Evolutionary conservation across 1,140 invertebrate species (phyloP).

Genomic region (Thaumetopoea pityocampa): DNA sequence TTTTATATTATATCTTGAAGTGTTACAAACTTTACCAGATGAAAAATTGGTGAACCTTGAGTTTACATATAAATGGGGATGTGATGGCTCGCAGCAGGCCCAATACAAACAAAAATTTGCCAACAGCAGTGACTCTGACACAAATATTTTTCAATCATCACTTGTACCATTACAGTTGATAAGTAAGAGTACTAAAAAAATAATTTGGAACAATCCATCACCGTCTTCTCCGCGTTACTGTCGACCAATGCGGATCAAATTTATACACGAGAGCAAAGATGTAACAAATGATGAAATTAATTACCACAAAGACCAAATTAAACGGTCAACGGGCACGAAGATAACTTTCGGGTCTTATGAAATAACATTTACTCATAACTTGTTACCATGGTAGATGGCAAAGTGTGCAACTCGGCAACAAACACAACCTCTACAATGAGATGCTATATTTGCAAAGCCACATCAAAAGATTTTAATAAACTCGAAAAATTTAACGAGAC

Average conservation of each 20-base stretch:
- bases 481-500: neutral
- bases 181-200: neutral
- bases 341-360: neutral
- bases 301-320: too few species aligned
- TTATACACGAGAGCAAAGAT: neutral
- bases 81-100: constrained; percentile 3
- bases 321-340: neutral
- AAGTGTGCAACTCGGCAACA: constrained; percentile 3
- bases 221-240: too few species aligned
- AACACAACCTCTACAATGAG: constrained; percentile 3
- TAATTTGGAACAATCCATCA: neutral
- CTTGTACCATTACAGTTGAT: neutral
- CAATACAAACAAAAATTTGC: constrained; percentile 1
- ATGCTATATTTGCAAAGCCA: neutral
- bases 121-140: neutral
- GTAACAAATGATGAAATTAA: neutral
- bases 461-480: neutral
- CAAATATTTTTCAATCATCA: neutral
- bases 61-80: constrained; percentile 5
- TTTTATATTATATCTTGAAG: neutral
- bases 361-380: constrained; percentile 2
- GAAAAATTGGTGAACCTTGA: neutral
- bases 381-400: constrained; percentile 2
- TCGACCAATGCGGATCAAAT: too few species aligned
- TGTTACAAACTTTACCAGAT: neutral